Conservation (phyloP, 2,113 vertebrate species). For the Ibidorhyncha struthersii region DNA sequence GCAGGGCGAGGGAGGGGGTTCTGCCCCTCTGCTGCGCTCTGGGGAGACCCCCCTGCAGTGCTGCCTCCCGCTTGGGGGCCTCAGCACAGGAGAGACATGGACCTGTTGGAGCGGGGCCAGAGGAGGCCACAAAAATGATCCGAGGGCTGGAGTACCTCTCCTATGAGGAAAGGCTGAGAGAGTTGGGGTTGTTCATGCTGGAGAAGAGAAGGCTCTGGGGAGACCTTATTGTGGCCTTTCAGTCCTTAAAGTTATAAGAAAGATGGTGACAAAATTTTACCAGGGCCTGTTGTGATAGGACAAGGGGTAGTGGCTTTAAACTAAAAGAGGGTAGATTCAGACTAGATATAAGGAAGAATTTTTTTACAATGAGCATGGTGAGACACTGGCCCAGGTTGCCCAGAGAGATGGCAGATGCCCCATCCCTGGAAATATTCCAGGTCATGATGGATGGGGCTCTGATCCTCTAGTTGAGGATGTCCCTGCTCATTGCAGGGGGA, state of each 20-base stretch:
- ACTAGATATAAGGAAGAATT: not conserved
- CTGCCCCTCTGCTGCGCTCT: not conserved
- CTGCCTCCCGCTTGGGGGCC: no score
- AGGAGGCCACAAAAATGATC: not conserved
- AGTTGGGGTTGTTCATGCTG: no score
- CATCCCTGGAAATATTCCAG: not conserved
- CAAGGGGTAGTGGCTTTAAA: not conserved
- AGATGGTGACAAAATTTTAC: not conserved
- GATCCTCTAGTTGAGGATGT: not conserved
- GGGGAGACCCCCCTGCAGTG: not conserved
- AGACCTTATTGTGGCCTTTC: not conserved
- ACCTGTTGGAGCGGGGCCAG: not conserved
- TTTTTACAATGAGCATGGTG: not conserved
- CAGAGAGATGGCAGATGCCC: not conserved
- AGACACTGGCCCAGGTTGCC: not conserved
- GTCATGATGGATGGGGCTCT: not conserved
- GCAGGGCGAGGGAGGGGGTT: not conserved
- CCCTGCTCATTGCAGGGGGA: no score
- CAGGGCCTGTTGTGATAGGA: not conserved
- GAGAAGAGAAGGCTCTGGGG: not conserved
- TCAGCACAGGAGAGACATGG: no score
- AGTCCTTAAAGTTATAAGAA: not conserved
- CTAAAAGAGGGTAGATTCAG: not conserved
- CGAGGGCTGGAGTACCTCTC: not conserved
- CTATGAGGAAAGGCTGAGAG: no score